Conservation (phyloP, 2,797 vertebrate genomes). For the Ctenosaura bakeri region DNA sequence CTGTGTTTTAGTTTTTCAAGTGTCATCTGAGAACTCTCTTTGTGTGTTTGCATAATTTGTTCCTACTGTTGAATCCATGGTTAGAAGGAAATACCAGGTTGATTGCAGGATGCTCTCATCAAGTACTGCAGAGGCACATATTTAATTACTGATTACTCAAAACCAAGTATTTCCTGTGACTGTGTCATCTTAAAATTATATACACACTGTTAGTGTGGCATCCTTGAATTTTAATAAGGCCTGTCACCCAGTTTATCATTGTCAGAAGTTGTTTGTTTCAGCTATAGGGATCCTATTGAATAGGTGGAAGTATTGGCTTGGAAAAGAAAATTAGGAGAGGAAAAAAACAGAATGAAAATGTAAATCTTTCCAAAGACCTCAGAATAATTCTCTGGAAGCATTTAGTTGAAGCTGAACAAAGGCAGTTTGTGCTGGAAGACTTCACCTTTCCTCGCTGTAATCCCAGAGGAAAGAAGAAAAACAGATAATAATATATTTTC, state of each 20-base stretch:
- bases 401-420: not conserved
- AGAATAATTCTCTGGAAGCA: not conserved
- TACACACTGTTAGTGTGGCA: conserved; percentile 46
- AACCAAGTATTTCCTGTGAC: conserved; percentile 40
- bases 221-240: conserved; percentile 41
- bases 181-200: conserved; percentile 54
- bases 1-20: not conserved
- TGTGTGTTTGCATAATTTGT: not conserved
- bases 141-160: conserved; percentile 62
- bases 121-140: conserved; percentile 40
- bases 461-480: not conserved
- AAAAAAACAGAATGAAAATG: not conserved
- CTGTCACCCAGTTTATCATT: conserved; percentile 31
- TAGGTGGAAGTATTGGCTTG: not conserved
- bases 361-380: not conserved
- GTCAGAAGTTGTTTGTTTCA: not conserved
- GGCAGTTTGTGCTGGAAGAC: not conserved
- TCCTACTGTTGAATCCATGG: not conserved
- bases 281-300: not conserved
- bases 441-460: not conserved
- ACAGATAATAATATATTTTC: too few species aligned
- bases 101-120: not conserved
- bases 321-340: not conserved
- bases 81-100: rapidly evolving
- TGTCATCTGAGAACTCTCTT: not conserved